Percentiles rank a stretch among this genome's conserved stretches.
Evolutionary conservation across 1,140 invertebrate species (phyloP).

Genomic region (Patella vulgata): DNA sequence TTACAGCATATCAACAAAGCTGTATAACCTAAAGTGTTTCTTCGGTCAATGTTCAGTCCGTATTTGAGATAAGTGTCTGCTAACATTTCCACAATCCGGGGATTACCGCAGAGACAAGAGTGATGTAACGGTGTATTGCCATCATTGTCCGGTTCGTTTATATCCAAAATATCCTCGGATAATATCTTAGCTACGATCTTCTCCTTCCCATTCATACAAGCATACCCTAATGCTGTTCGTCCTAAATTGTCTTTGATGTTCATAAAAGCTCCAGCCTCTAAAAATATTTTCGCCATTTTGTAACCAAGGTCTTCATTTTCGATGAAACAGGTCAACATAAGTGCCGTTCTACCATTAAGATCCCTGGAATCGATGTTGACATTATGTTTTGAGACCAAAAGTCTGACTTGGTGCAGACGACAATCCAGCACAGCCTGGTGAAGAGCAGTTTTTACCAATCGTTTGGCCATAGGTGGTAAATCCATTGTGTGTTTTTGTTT

Average conservation of each 20-base stretch:
- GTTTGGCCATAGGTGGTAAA: conserved; percentile 35
- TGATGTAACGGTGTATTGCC: conserved; percentile 61
- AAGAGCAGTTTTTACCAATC: conserved; percentile 61
- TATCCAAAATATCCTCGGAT: conserved; percentile 51
- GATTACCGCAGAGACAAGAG: conserved; percentile 52
- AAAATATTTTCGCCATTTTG: conserved; percentile 57
- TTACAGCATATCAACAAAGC: conserved; percentile 57
- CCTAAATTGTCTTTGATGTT: conserved; percentile 51
- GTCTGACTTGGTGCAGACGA: conserved; percentile 58
- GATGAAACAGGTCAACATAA: conserved; percentile 61
- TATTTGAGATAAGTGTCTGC: conserved; percentile 31
- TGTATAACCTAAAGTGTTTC: conserved; percentile 61
- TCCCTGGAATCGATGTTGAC: conserved; percentile 54
- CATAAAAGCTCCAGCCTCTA: conserved; percentile 48
- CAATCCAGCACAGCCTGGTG: conserved; percentile 62
- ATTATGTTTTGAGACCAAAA: conserved; percentile 55
- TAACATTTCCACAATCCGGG: conserved; percentile 35
- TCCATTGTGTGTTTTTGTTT: too few relatives aligned
- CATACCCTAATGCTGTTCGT: conserved; percentile 56
- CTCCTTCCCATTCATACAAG: conserved; percentile 52
- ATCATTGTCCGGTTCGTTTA: conserved; percentile 61
- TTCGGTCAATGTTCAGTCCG: conserved; percentile 52
- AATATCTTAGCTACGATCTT: conserved; percentile 49
- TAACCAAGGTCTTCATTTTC: conserved; percentile 52
- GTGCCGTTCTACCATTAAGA: conserved; percentile 57